Evolutionary conservation across 2,888 invertebrate genomes (phyloP).

Genomic region (Choristoneura rosaceana): DNA sequence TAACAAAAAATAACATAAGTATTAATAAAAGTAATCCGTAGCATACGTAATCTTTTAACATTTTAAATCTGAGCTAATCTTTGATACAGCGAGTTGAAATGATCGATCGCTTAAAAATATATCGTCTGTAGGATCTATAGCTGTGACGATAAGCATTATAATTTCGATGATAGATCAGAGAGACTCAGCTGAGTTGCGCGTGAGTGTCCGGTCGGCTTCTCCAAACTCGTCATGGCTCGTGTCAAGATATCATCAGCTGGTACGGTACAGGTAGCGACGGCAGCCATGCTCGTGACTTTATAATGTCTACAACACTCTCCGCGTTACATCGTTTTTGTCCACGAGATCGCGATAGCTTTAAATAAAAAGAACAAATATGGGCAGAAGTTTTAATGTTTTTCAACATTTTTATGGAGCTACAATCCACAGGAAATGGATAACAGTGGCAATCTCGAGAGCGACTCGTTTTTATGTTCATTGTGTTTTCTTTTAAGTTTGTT

Average conservation of each 20-base stretch:
- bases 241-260: conserved; percentile 59
- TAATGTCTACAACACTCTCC: conserved; percentile 45
- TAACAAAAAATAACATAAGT: background rate
- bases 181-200: conserved; percentile 16
- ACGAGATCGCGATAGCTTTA: conserved; percentile 41
- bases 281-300: conserved; percentile 57
- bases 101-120: conserved; percentile 28
- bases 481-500: no score
- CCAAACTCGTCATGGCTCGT: conserved; percentile 51
- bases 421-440: background rate
- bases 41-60: conserved; percentile 2
- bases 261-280: conserved; percentile 49
- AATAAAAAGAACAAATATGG: conserved; percentile 35
- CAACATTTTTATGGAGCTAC: background rate
- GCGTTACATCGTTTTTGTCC: conserved; percentile 37
- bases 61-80: conserved; percentile 21
- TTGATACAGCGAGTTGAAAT: conserved; percentile 10
- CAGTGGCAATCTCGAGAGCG: background rate
- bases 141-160: conserved; percentile 27
- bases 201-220: conserved; percentile 34
- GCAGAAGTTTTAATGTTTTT: conserved; percentile 30
- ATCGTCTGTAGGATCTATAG: conserved; percentile 27
- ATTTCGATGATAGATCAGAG: conserved; percentile 38
- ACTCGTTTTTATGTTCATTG: background rate
- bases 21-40: background rate